phyloP scores from a whole-genome alignment of 2,888 invertebrate genomes.

The Phortica okadai region DNA sequence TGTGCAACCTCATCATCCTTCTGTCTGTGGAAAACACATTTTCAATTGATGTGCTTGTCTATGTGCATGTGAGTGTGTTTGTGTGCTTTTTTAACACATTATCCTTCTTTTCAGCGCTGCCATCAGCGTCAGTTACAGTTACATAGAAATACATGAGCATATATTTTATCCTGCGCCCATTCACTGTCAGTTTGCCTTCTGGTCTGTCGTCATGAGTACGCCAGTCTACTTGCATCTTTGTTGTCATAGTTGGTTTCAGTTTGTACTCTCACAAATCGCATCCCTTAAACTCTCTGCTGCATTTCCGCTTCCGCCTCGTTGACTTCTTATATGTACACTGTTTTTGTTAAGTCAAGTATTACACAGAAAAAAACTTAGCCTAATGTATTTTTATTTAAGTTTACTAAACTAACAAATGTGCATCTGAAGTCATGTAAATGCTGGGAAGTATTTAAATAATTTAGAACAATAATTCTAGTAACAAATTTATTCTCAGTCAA shows the following conservation, averaged over 20 bases:
- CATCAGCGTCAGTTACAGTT: background rate
- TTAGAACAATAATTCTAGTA: no score
- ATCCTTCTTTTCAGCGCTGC: background rate
- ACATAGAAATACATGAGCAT: background rate
- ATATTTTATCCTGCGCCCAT: slow-evolving; percentile 47
- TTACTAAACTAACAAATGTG: slow-evolving; percentile 28
- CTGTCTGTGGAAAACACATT: slow-evolving; percentile 54
- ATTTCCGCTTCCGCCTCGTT: slow-evolving; percentile 44
- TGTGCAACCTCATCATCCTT: slow-evolving; percentile 31
- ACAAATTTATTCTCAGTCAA: no score
- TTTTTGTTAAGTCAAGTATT: background rate
- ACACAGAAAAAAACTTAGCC: background rate
- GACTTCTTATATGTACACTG: slow-evolving; percentile 14
- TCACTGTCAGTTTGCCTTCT: slow-evolving; percentile 37
- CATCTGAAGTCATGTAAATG: background rate
- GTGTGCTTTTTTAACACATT: background rate
- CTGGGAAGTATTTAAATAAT: no score
- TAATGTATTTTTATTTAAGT: background rate
- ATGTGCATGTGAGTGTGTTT: background rate
- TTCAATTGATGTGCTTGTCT: slow-evolving; percentile 58
- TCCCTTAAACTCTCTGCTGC: slow-evolving; percentile 30
- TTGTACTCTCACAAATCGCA: slow-evolving; percentile 25
- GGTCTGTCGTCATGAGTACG: slow-evolving; percentile 48
- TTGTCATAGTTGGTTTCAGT: slow-evolving; percentile 10
- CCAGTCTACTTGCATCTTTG: slow-evolving; percentile 42